These are phyloP conservation scores for Rattus norvegicus DNA, from an alignment of 2,113 vertebrate species.

Conservation along the genomic window DNA sequence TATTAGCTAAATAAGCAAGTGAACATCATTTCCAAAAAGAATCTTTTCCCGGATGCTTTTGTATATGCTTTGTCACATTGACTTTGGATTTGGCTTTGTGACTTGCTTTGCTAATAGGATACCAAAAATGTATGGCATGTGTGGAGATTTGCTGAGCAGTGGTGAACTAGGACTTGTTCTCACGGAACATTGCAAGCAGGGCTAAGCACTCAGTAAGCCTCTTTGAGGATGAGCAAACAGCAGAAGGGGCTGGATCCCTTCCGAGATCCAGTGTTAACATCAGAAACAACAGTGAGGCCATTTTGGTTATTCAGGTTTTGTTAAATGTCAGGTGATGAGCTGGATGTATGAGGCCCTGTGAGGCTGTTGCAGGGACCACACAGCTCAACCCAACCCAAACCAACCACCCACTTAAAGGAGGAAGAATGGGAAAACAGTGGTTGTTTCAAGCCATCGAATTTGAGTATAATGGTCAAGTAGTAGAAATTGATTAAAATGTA, in stretches of 20 bases:
- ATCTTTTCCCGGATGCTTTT: background rate
- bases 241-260: background rate
- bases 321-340: background rate
- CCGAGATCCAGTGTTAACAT: background rate
- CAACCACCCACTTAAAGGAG: background rate
- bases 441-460: background rate
- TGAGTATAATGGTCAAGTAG: background rate
- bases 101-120: background rate
- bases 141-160: background rate
- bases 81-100: conserved; percentile 6
- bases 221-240: background rate
- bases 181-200: background rate
- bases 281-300: background rate
- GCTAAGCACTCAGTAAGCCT: background rate
- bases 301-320: background rate
- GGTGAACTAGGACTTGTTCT: background rate
- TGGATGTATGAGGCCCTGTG: background rate
- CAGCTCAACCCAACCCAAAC: background rate
- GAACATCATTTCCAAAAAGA: background rate
- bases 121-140: background rate
- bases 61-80: background rate
- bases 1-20: background rate
- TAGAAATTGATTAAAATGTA: background rate
- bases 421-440: background rate
- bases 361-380: background rate